These are phyloP conservation scores for Microplitis demolitor DNA, from an alignment of 1,140 invertebrate genomes.

Conservation along the genomic window DNA sequence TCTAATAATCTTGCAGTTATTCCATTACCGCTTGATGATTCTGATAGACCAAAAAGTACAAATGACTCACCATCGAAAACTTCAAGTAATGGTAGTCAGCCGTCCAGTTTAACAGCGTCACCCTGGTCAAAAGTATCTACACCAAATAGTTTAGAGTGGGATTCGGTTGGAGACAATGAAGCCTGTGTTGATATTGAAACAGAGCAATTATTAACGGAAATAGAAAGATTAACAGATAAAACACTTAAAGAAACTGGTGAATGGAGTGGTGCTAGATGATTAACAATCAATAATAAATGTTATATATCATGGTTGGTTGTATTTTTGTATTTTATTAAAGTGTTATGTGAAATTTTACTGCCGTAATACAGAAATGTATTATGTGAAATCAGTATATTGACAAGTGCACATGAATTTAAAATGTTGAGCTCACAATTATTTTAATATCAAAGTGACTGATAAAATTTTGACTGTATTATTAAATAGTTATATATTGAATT, in stretches of 20 bases:
- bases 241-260: slow-evolving; percentile 63
- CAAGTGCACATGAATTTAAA: background rate
- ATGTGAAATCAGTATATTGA: background rate
- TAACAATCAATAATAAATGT: slow-evolving; percentile 28
- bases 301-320: slow-evolving; percentile 38
- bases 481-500: background rate
- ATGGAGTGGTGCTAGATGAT: slow-evolving; percentile 51
- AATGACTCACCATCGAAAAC: slow-evolving; percentile 38
- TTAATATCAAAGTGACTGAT: slow-evolving; percentile 9
- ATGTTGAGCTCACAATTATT: slow-evolving; percentile 5
- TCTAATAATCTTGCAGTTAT: slow-evolving; percentile 34
- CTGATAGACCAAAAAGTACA: slow-evolving; percentile 33
- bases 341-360: background rate
- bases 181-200: slow-evolving; percentile 59
- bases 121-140: slow-evolving; percentile 63
- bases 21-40: slow-evolving; percentile 33
- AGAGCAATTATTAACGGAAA: slow-evolving; percentile 62
- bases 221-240: slow-evolving; percentile 62
- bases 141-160: slow-evolving; percentile 66
- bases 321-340: slow-evolving; percentile 45
- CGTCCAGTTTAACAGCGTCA: slow-evolving; percentile 52
- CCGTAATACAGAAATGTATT: too few relatives aligned
- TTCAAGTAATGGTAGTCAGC: slow-evolving; percentile 46
- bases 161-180: slow-evolving; percentile 61
- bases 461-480: background rate